phyloP scores from a whole-genome alignment of 2,113 vertebrate genomes.

The Megaceryle torquata region DNA sequence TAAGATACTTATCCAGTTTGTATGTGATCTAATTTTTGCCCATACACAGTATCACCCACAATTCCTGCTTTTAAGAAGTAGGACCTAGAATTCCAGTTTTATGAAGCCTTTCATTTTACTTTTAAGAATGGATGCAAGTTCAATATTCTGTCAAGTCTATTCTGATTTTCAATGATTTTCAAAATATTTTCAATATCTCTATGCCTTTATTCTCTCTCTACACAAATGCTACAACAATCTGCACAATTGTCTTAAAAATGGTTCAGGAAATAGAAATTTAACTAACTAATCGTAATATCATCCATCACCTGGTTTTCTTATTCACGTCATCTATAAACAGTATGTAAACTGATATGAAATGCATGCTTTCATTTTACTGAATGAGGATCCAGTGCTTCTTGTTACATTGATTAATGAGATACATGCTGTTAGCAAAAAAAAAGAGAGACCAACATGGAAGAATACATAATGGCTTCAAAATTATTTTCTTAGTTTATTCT shows the following conservation, averaged over 20 bases:
- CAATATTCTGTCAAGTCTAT: neutral
- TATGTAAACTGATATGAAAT: neutral
- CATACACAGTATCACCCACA: neutral
- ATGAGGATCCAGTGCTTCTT: neutral
- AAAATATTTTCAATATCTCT: no score
- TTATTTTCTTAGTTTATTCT: conserved; percentile 78
- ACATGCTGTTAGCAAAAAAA: neutral
- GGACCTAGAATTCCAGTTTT: neutral
- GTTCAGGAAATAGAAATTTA: neutral
- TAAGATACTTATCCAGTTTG: neutral
- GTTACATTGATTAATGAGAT: conserved; percentile 17
- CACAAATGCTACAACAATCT: neutral
- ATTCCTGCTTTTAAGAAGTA: neutral
- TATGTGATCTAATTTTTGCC: neutral
- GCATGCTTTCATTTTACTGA: conserved; percentile 30
- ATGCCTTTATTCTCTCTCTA: neutral
- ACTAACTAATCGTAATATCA: neutral
- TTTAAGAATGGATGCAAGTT: neutral
- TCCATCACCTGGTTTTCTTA: neutral
- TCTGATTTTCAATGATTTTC: neutral
- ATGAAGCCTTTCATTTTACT: neutral
- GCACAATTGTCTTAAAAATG: neutral
- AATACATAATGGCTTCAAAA: conserved; percentile 55
- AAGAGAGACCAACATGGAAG: conserved; percentile 20
- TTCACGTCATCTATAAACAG: neutral